Evolutionary conservation across 2,888 invertebrate species (phyloP).

Genomic region (Lobophora halterata): DNA sequence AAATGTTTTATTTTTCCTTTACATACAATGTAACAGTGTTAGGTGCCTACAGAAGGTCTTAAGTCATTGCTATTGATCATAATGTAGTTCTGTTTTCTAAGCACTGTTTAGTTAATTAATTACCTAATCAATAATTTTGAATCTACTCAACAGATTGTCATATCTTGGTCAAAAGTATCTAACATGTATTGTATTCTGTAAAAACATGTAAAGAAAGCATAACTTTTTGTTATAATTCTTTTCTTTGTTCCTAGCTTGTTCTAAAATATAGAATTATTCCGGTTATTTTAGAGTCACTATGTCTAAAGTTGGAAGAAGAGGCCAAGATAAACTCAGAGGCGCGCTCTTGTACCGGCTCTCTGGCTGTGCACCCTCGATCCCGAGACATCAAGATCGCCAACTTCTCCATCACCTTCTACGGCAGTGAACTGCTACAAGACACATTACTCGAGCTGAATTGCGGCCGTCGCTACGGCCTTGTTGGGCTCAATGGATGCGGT

Average conservation of each 20-base stretch:
- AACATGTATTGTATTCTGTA: too few relatives aligned
- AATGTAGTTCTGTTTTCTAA: too few relatives aligned
- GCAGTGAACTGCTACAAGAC: conserved; percentile 96
- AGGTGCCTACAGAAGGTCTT: too few relatives aligned
- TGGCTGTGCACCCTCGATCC: conserved; percentile 97
- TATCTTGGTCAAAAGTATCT: too few relatives aligned
- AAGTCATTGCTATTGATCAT: too few relatives aligned
- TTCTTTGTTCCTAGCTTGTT: background rate
- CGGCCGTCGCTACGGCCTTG: conserved; percentile 96
- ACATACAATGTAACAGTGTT: too few relatives aligned
- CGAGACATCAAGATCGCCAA: conserved; percentile 98
- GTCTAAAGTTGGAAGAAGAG: conserved; percentile 92
- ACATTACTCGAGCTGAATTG: conserved; percentile 98
- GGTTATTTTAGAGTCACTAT: conserved; percentile 86
- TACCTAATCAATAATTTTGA: too few relatives aligned
- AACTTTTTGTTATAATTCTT: too few relatives aligned
- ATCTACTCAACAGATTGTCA: too few relatives aligned
- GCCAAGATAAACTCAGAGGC: conserved; percentile 96
- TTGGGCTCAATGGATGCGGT: conserved; percentile 99
- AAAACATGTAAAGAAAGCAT: too few relatives aligned
- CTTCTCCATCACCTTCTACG: conserved; percentile 98
- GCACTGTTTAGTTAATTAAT: too few relatives aligned
- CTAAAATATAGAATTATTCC: background rate
- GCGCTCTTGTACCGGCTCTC: conserved; percentile 95
- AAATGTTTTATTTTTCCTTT: too few relatives aligned